phyloP scores from a whole-genome alignment of 2,888 invertebrate genomes.

The Corbicula japonica region DNA sequence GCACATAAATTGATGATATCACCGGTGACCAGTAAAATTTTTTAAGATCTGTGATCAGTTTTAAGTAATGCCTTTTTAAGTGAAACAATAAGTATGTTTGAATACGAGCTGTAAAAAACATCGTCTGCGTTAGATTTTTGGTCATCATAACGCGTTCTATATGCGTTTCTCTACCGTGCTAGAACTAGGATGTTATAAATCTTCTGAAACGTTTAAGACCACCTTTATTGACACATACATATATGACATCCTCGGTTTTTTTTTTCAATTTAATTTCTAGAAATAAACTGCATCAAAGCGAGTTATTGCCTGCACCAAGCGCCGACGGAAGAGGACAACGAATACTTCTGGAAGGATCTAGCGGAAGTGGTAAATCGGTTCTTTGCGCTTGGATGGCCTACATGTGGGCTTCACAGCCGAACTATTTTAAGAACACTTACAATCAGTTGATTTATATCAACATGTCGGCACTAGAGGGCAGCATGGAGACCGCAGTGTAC shows the following conservation, averaged over 20 bases:
- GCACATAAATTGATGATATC: no score
- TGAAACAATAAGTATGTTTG: no score
- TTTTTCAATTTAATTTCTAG: conserved; percentile 60
- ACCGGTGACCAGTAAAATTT: no score
- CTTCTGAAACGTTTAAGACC: no score
- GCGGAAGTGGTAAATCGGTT: conserved; percentile 83
- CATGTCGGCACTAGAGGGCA: conserved; percentile 57
- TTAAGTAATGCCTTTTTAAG: no score
- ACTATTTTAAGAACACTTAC: conserved; percentile 69
- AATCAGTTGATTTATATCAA: conserved; percentile 74
- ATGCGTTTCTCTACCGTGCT: no score
- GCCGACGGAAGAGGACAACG: conserved; percentile 69
- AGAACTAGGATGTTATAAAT: no score
- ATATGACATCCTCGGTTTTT: background rate
- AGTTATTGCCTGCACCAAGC: conserved; percentile 69
- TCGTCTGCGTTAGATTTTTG: no score
- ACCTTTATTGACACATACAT: background rate
- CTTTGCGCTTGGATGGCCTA: conserved; percentile 77
- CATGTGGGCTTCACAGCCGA: conserved; percentile 78
- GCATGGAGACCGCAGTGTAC: conserved; percentile 66
- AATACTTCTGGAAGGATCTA: conserved; percentile 79
- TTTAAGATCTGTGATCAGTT: no score
- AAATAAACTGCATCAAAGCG: conserved; percentile 63
- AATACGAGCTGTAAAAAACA: no score
- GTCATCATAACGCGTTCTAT: no score